A percentile compares a stretch with the other conserved stretches of the same genome.
phyloP scores from a whole-genome alignment of 2,888 invertebrate genomes.

The Magallana nippona region DNA sequence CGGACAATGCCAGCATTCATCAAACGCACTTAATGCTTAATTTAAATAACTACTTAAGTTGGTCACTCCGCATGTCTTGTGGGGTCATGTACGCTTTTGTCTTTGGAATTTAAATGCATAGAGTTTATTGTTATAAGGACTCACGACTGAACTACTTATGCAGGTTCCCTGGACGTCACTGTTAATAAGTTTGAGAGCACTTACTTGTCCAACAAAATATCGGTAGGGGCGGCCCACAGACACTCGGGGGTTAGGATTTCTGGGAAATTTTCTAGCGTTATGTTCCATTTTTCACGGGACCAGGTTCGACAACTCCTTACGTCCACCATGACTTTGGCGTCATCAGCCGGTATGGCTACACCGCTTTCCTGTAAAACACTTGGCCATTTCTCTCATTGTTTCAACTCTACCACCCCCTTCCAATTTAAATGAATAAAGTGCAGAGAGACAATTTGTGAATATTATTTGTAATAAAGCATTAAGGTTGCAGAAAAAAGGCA shows the following conservation, averaged over 20 bases:
- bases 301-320: slow-evolving; percentile 42
- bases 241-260: slow-evolving; percentile 42
- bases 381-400: background rate
- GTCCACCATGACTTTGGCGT: slow-evolving; percentile 40
- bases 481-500: no score
- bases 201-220: slow-evolving; percentile 49
- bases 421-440: background rate
- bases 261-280: slow-evolving; percentile 47
- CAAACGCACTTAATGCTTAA: no score
- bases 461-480: no score
- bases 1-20: no score
- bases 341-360: background rate
- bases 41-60: no score
- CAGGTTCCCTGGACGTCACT: background rate
- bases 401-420: background rate
- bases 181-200: background rate
- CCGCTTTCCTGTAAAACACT: slow-evolving; percentile 35
- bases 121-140: no score
- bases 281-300: slow-evolving; percentile 48
- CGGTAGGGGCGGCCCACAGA: slow-evolving; percentile 41
- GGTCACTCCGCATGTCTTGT: no score
- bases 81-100: no score
- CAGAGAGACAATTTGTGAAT: background rate
- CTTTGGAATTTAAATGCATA: no score
- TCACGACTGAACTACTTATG: background rate